Conservation (phyloP, 2,888 invertebrate genomes). For the Cosmia pyralina region DNA sequence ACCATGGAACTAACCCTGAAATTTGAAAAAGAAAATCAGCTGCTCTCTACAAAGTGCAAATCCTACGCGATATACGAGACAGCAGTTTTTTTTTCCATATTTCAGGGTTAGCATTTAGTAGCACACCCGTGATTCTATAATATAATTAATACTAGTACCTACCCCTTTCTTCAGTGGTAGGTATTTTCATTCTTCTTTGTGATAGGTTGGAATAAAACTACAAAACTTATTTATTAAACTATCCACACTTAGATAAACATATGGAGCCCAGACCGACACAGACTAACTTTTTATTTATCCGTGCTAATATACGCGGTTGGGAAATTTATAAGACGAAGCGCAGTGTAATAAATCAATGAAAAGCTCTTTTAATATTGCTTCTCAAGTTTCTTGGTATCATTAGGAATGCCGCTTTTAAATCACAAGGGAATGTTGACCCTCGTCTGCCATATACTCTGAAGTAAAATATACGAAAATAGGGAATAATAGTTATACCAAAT, state of each 20-base stretch:
- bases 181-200: background rate
- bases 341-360: conserved; percentile 50
- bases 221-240: background rate
- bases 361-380: conserved; percentile 30
- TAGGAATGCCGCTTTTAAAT: conserved; percentile 16
- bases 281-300: conserved; percentile 42
- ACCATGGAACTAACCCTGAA: too few relatives aligned
- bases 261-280: background rate
- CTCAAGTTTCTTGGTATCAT: conserved; percentile 27
- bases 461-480: background rate
- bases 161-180: background rate
- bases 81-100: too few relatives aligned
- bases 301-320: conserved; percentile 13
- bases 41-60: too few relatives aligned
- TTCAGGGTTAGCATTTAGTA: too few relatives aligned
- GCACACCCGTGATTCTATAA: background rate
- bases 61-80: too few relatives aligned
- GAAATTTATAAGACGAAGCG: conserved; percentile 29
- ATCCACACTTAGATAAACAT: conserved; percentile 10
- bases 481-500: background rate
- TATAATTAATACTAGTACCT: background rate
- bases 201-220: background rate
- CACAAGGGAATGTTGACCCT: conserved; percentile 1
- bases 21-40: too few relatives aligned
- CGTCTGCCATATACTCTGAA: background rate